Evolutionary conservation across 2,113 vertebrate genomes (phyloP).

Genomic region (Mus pahari): DNA sequence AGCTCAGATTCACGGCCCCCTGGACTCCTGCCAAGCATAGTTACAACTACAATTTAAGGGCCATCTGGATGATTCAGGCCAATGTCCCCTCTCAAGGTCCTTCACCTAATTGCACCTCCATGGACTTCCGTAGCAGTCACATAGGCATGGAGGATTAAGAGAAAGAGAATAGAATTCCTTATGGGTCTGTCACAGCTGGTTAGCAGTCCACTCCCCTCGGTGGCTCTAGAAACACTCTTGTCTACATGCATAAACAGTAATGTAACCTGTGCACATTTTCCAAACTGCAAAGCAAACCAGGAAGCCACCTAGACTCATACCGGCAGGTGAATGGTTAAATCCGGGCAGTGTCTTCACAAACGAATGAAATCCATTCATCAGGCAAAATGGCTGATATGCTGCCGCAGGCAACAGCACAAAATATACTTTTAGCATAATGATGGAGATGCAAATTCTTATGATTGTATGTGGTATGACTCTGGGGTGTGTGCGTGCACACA

Average conservation of each 20-base stretch:
- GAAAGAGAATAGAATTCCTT: background rate
- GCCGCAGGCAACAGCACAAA: background rate
- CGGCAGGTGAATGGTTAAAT: background rate
- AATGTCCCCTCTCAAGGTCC: background rate
- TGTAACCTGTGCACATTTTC: background rate
- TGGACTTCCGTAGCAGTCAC: background rate
- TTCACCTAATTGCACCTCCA: background rate
- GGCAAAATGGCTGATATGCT: background rate
- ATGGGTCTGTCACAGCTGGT: background rate
- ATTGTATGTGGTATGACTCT: background rate
- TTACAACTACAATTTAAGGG: background rate
- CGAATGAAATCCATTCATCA: background rate
- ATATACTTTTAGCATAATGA: background rate
- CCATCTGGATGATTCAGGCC: background rate
- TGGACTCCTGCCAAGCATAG: background rate
- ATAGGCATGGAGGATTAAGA: background rate
- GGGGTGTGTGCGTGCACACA: background rate
- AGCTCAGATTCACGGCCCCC: no score
- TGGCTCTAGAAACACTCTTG: background rate
- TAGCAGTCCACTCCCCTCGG: background rate
- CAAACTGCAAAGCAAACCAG: background rate
- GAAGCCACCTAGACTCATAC: background rate
- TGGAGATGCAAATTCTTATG: background rate
- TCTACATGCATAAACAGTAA: background rate
- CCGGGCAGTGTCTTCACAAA: background rate